phyloP scores from a whole-genome alignment of 64 coral and sea anemone species.

The Hydrozoanthus tunicans region DNA sequence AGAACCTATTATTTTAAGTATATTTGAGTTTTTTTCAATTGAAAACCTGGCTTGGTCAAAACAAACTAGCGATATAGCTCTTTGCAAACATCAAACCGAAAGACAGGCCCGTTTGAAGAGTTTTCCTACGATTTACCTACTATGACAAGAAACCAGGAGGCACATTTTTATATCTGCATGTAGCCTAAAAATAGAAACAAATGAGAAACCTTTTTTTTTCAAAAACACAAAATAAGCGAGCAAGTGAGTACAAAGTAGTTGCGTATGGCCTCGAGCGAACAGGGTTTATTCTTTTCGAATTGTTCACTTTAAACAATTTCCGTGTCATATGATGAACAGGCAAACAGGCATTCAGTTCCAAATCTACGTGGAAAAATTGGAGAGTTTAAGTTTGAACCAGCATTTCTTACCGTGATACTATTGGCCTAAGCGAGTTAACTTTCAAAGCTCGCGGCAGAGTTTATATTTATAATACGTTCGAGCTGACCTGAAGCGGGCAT shows the following conservation, averaged over 20 bases:
- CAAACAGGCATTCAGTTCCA: no score
- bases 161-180: not conserved
- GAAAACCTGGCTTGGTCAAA: not conserved
- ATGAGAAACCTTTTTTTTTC: not conserved
- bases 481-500: no score
- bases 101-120: no score
- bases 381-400: not conserved
- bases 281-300: not conserved
- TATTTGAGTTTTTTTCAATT: not conserved
- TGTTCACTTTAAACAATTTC: slow-evolving; percentile 9
- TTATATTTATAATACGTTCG: no score
- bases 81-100: not conserved
- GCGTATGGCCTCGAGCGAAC: not conserved
- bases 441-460: no score
- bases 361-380: not conserved
- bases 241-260: not conserved
- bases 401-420: not conserved
- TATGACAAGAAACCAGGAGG: no score
- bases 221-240: not conserved
- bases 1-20: not conserved
- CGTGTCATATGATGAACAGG: not conserved
- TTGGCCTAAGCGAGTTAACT: no score
- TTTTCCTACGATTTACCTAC: no score
- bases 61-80: not conserved
- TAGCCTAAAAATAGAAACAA: not conserved